These are phyloP conservation scores for Cherax quadricarinatus DNA, from an alignment of 1,140 invertebrate genomes.

Conservation along the genomic window DNA sequence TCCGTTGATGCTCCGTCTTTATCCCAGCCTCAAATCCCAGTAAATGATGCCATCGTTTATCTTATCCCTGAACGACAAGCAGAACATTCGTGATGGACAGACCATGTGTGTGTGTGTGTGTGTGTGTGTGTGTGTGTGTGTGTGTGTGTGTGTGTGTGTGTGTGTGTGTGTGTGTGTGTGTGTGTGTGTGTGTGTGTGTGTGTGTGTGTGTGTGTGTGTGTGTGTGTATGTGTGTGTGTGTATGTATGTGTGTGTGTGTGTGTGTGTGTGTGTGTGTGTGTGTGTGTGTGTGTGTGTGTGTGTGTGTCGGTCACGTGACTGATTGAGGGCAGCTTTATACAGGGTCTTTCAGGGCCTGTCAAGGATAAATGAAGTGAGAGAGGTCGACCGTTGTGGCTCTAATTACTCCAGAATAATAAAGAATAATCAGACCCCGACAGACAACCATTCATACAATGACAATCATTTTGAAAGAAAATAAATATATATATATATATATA, in stretches of 20 bases:
- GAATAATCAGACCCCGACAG: not conserved
- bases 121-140: not conserved
- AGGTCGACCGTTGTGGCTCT: not conserved
- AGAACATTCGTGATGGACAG: not conserved
- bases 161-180: not conserved
- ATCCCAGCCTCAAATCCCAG: not conserved
- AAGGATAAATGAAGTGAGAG: not conserved
- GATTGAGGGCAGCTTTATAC: not conserved
- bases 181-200: too few species aligned
- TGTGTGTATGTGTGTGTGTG: too few species aligned
- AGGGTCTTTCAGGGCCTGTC: not conserved
- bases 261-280: too few species aligned
- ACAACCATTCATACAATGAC: not conserved
- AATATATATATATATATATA: conserved; percentile 19
- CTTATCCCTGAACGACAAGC: not conserved
- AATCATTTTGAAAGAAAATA: not conserved
- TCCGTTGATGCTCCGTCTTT: not conserved
- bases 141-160: conserved; percentile 1
- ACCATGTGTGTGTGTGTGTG: not conserved
- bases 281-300: not conserved
- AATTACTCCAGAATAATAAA: not conserved
- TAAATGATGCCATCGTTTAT: not conserved
- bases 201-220: too few species aligned
- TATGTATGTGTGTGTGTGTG: too few species aligned
- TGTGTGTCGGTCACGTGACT: not conserved